Evolutionary conservation across 2,113 vertebrate species (phyloP), one percentile per base, ranked within the genome.

Genomic region (Serranochromis macrocephalus): DNA sequence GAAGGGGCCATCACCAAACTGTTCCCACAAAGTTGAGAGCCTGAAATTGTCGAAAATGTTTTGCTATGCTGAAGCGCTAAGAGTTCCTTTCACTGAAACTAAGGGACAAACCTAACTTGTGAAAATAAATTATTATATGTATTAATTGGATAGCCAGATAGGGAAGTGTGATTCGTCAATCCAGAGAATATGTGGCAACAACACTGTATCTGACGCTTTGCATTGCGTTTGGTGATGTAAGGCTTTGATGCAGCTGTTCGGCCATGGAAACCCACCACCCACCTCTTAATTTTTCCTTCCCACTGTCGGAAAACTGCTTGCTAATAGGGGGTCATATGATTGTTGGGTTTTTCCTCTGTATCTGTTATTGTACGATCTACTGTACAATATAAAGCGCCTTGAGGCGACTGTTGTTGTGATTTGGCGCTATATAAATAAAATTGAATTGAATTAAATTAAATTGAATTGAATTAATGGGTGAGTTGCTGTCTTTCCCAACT

Each of bases 371-470:
- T 49, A 49, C 7, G 16, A 19, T 49, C 47, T 19, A 3, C 4
- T 19, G 47, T 49, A 49, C 47, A 49, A 49, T 49, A 19, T 51
- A n/a, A 51, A 51, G 49, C 3, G 3, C 49, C 21, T 21, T 21
- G 21, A 21, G 21, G 21, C 21, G 21, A 21, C 21, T 21, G 21
- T 21, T 21, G 21, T 21, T 21, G 21, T 21, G 21, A 21, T 21
- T 21, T 21, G 21, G 21, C 21, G 21, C 21, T 21, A 21, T 16
- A 16, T 47, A 47, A 47, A 47, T 16, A 16, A 1, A 47, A 7
- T 45, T 47, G 0, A 47, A 47, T 47, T 45, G 0, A 45, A 45
- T 17, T 49, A 0, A 47, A 17, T 42, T 42, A 2, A 42, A 42
- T 42, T 45, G 0, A 45, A 45, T 45, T 45, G 1, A 45, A 45